These are phyloP conservation scores for Tyria jacobaeae DNA, from an alignment of 2,888 invertebrate genomes.

Conservation along the genomic window DNA sequence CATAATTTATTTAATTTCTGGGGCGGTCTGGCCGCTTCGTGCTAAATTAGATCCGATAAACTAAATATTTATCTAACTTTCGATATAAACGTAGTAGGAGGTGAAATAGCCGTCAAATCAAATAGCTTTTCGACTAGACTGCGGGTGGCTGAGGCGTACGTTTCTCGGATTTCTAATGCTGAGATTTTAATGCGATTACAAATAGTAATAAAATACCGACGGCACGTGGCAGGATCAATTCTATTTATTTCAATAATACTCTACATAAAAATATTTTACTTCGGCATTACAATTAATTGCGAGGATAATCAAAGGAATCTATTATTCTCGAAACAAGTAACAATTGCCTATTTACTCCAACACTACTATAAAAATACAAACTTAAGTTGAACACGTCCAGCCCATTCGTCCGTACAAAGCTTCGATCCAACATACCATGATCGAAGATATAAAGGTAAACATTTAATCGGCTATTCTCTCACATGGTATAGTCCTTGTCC, in stretches of 20 bases:
- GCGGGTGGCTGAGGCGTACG: slow-evolving; percentile 71
- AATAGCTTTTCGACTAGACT: slow-evolving; percentile 80
- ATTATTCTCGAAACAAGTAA: no score
- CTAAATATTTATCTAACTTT: slow-evolving; percentile 85
- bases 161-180: slow-evolving; percentile 70
- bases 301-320: no score
- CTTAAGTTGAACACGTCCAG: no score
- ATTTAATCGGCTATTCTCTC: no score
- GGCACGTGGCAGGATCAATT: slow-evolving; percentile 24
- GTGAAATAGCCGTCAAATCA: slow-evolving; percentile 84
- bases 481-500: no score
- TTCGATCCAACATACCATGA: no score
- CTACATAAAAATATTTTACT: neutral
- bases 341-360: no score
- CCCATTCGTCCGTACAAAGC: no score
- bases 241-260: neutral
- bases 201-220: slow-evolving; percentile 45
- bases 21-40: slow-evolving; percentile 69
- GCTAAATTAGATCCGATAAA: slow-evolving; percentile 85
- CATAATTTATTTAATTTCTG: slow-evolving; percentile 37
- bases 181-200: slow-evolving; percentile 57
- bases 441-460: no score
- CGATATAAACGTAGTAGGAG: slow-evolving; percentile 85
- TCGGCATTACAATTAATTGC: neutral
- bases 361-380: no score